These are phyloP conservation scores for Rhinoraja longicauda DNA, from an alignment of 2,797 vertebrate genomes.

Conservation along the genomic window DNA sequence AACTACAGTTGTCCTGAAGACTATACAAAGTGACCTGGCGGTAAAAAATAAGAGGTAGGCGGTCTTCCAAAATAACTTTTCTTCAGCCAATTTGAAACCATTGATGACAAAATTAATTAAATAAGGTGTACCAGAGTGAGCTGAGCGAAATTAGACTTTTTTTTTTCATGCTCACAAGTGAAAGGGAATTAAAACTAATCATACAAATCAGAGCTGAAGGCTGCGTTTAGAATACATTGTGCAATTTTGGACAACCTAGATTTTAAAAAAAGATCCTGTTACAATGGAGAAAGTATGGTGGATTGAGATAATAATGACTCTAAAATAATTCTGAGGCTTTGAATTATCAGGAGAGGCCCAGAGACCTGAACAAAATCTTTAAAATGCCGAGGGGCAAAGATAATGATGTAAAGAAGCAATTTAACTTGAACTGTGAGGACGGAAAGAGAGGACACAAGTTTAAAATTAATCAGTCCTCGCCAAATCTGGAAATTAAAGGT, in stretches of 20 bases:
- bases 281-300: not conserved
- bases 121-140: not conserved
- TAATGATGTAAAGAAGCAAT: conserved; percentile 33
- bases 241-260: not conserved
- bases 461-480: conserved; percentile 24
- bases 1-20: not conserved
- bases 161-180: not conserved
- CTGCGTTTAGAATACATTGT: not conserved
- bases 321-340: conserved; percentile 14
- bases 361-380: conserved; percentile 11
- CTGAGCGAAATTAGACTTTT: not conserved
- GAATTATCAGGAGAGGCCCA: not conserved
- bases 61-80: not conserved
- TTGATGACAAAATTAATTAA: not conserved
- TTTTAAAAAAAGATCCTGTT: not conserved
- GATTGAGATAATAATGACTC: not conserved
- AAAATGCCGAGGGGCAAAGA: not conserved
- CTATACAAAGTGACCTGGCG: not conserved
- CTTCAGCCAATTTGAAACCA: not conserved
- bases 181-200: not conserved
- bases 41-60: not conserved
- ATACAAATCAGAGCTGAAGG: not conserved
- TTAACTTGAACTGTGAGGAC: conserved; percentile 29
- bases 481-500: not conserved
- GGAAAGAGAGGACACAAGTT: not conserved